These are phyloP conservation scores for Microcebus jonahi DNA, from an alignment of 2,113 vertebrate genomes.

Conservation along the genomic window DNA sequence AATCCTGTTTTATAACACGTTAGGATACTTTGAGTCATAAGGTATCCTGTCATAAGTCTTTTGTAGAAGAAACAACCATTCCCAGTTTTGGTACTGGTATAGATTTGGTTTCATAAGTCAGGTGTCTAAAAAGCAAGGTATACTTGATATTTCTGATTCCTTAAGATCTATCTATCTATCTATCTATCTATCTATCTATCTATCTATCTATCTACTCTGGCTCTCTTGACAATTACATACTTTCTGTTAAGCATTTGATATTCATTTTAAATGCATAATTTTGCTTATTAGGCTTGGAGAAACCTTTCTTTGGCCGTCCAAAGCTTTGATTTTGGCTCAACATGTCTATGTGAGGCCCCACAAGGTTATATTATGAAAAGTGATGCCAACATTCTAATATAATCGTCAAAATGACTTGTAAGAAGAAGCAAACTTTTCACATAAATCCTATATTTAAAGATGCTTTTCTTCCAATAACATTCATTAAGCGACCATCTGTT, in stretches of 20 bases:
- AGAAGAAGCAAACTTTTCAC: conserved; percentile 78
- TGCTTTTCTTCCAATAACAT: conserved; percentile 77
- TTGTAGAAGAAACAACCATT: conserved; percentile 4
- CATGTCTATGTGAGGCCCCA: conserved; percentile 11
- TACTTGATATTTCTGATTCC: conserved; percentile 38
- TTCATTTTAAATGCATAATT: conserved; percentile 56
- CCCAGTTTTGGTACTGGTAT: not conserved
- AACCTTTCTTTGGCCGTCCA: conserved; percentile 11
- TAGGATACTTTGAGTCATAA: not conserved
- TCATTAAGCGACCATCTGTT: conserved; percentile 78
- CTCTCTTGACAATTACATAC: conserved; percentile 32
- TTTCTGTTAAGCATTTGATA: conserved; percentile 59
- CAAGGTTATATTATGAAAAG: conserved; percentile 62
- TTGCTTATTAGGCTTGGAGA: conserved; percentile 63
- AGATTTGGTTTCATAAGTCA: conserved; percentile 23
- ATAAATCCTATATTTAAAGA: conserved; percentile 81
- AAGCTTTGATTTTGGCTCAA: conserved; percentile 66
- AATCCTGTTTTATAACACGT: conserved; percentile 18
- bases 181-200: too few relatives aligned
- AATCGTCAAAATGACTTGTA: conserved; percentile 74
- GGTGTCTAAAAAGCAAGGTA: conserved; percentile 46
- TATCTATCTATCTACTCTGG: too few relatives aligned
- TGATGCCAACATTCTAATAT: conserved; percentile 62
- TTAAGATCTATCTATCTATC: too few relatives aligned
- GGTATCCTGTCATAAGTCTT: not conserved